phyloP scores from a whole-genome alignment of 2,797 vertebrate genomes.

The Hirundo rustica region DNA sequence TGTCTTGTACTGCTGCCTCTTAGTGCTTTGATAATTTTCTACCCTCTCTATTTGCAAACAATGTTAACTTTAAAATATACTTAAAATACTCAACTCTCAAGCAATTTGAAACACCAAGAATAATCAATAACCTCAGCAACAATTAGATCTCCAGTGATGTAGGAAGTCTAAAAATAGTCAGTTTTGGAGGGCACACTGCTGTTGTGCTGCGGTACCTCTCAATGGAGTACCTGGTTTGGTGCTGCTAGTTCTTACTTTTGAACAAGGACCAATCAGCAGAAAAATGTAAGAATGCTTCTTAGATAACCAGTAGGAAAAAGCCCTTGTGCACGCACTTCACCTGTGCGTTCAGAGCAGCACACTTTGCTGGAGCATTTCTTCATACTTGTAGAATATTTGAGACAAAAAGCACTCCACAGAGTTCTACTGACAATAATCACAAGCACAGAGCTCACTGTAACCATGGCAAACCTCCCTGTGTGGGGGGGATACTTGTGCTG shows the following conservation, averaged over 20 bases:
- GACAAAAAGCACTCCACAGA: background rate
- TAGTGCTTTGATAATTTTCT: background rate
- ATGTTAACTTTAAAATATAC: background rate
- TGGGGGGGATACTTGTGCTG: background rate
- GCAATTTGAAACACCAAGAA: background rate
- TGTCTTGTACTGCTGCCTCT: background rate
- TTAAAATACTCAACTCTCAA: background rate
- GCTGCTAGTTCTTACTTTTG: background rate
- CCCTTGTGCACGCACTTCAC: background rate
- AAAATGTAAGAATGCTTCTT: background rate
- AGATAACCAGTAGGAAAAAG: background rate
- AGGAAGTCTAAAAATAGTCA: background rate
- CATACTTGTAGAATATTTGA: background rate
- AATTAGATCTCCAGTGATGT: background rate
- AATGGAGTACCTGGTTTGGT: fast-evolving
- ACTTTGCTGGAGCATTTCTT: background rate
- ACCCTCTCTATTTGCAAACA: background rate
- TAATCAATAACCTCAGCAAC: background rate
- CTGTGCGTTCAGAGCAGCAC: background rate
- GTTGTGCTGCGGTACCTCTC: background rate
- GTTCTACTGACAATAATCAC: background rate
- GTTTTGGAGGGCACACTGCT: background rate
- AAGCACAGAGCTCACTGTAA: background rate
- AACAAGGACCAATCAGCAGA: background rate
- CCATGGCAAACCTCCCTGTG: background rate